Base-by-base conservation (phyloP, 2,113 vertebrate genomes). In the Galeopterus variegatus region DNA sequence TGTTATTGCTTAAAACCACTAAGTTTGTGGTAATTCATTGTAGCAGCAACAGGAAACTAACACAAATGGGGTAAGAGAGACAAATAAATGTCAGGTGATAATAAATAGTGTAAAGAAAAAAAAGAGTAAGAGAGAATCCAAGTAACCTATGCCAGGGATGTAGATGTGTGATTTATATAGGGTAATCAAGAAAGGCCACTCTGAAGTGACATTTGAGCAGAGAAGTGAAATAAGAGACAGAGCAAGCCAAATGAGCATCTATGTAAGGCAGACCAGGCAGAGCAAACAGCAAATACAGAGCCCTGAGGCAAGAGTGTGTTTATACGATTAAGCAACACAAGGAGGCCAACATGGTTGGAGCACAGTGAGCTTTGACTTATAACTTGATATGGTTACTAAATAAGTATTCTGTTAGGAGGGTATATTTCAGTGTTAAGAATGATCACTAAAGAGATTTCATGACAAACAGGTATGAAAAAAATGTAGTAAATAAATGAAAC, bases 401-500 rank as follows among this genome's bases (percentile, higher is more conserved):
- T 36, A 41, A 62, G 15, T 84, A 79, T 13, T 65, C 36, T 88
- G 2, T 79, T 82, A 91, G 8, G 93, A 90, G 18, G 31, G 10
- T 24, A 64, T 48, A 58, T 31, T 31, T 96, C 62, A 65, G 6
- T n/a, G 24, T 23, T 36, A 64, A 83, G 36, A 85, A 79, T 31
- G 41, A 88, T 28, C 33, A 95, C 33, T 95, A 52, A 58, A 79
- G 14, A 82, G 19, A 88, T 65, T 64, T 90, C 33, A 76, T 88
- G 73, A 87, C 56, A 93, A 93, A 60, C 0, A 31, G 31, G 14
- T 76, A 70, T 54, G 33, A 41, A 82, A 90, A 90, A 88, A 86
- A 85, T 87, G 87, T 86, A 56, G 54, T 88, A 83, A 72, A 31
- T 77, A 70, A 76, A 69, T 79, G 41, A 92, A 95, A 70, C 21